phyloP scores from a whole-genome alignment of 2,113 vertebrate genomes.

The Triplophysa rosa region DNA sequence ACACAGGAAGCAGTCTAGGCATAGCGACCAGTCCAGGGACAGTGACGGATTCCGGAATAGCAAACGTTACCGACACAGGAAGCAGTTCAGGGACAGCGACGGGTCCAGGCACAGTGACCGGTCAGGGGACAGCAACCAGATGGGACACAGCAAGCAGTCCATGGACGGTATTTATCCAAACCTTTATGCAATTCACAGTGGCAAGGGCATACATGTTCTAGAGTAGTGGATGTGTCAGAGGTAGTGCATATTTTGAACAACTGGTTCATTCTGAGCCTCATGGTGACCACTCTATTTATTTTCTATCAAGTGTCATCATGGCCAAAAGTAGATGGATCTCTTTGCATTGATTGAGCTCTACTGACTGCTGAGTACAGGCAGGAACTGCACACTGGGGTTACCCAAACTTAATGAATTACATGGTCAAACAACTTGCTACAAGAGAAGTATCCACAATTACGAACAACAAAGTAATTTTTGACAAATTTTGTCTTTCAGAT shows the following conservation, averaged over 20 bases:
- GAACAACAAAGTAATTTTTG: neutral
- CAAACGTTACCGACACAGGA: too few relatives aligned
- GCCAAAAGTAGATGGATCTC: neutral
- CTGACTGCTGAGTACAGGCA: neutral
- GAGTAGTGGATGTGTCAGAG: neutral
- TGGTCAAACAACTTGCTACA: neutral
- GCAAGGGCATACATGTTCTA: neutral
- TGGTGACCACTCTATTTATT: neutral
- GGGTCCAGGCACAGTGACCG: neutral
- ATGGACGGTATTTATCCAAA: neutral
- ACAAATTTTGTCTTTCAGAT: conserved; percentile 7
- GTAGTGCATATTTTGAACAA: neutral
- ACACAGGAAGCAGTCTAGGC: too few relatives aligned
- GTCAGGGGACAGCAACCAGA: too few relatives aligned
- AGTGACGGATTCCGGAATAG: neutral
- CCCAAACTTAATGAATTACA: too few relatives aligned
- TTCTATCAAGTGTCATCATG: neutral
- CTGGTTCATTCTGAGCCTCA: neutral
- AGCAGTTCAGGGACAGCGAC: too few relatives aligned
- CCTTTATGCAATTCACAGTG: neutral
- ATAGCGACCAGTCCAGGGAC: too few relatives aligned
- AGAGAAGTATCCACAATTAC: neutral
- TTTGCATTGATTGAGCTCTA: neutral
- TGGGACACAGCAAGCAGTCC: neutral
- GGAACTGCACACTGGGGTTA: neutral